phyloP scores from a whole-genome alignment of 2,113 vertebrate genomes.

The Entelurus aequoreus region DNA sequence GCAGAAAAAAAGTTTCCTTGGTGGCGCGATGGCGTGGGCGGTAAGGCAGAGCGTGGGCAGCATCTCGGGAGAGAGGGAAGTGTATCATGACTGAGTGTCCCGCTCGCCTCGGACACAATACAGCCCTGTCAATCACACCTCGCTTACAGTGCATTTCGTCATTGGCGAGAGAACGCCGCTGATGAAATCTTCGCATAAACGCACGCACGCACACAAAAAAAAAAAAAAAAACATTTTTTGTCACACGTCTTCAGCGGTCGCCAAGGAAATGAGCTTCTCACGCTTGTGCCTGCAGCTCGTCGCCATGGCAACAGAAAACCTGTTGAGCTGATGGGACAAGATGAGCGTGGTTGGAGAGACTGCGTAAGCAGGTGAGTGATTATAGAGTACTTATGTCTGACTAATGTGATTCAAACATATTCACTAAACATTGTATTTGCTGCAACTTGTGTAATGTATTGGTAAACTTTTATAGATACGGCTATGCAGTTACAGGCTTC shows the following conservation, averaged over 20 bases:
- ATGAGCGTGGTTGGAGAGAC: neutral
- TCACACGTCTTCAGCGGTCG: conserved; percentile 47
- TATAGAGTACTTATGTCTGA: neutral
- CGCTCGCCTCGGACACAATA: too few relatives aligned
- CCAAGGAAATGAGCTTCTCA: conserved; percentile 55
- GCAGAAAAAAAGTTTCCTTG: conserved; percentile 53
- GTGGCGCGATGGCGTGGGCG: conserved; percentile 56
- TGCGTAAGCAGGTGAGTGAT: neutral
- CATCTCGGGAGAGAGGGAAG: conserved; percentile 63
- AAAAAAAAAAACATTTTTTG: neutral
- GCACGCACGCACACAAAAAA: neutral
- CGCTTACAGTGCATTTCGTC: conserved; percentile 54
- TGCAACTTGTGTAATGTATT: too few relatives aligned
- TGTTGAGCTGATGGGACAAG: conserved; percentile 33
- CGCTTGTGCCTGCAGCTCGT: conserved; percentile 46
- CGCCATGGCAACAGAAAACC: conserved; percentile 68
- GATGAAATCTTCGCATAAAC: conserved; percentile 17
- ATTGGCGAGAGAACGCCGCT: conserved; percentile 20
- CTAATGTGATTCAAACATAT: conserved; percentile 4
- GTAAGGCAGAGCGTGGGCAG: conserved; percentile 66
- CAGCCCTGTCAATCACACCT: conserved; percentile 36
- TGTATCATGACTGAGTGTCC: conserved; percentile 46
- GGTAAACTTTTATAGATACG: too few relatives aligned
- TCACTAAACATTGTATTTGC: too few relatives aligned
- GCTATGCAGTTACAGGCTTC: too few relatives aligned